Base-by-base conservation (phyloP, 2,888 invertebrate species). In the Metellina segmentata region DNA sequence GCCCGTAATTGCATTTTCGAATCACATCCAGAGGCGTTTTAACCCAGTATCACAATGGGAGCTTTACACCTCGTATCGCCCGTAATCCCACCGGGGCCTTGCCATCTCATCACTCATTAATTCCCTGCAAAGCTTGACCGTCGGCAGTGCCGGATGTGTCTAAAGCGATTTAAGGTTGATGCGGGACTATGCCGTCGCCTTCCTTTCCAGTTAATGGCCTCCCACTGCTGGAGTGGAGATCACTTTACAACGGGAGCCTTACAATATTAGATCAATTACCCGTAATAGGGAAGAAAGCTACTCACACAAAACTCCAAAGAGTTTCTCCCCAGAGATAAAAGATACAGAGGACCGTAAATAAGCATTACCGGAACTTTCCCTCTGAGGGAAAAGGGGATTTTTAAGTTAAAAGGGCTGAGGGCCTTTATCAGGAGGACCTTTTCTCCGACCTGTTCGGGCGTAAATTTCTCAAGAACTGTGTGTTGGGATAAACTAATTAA, bases 231-330 rank as follows among this genome's bases (percentile, higher is more conserved):
- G 52, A 20, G 34, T 13, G 81, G 53, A 81, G 72, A 90, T 90
- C 90, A 81, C 90, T 90, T 90, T 90, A 86, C 90, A 90, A 34
- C 49, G 85, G 70, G 34, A 74, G 75, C 75, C 34, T 34, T 74
- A 72, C 79, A 81, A 81, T 86, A 90, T 90, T 90, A 77, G 90
- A 90, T 90, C 90, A 90, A 90, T 90, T 90, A 90, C 90, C 51
- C 81, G 72, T 90, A 86, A 90, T 86, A 86, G 90, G 81, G 74
- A 48, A 69, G 85, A 85, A 90, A 85, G 90, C 34, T 34, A 34
- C 34, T 34, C 34, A 85, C 74, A 34, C 48, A 51, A 48, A 53
- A 2, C 53, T 51, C 79, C 86, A 71, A 69, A 69, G 61, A 70
- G 19, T 34, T 77, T 61, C 82, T 61, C 49, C 52, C 89, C 70